Base-by-base conservation (phyloP, 2,888 invertebrate genomes). In the Pilophorus perplexus region DNA sequence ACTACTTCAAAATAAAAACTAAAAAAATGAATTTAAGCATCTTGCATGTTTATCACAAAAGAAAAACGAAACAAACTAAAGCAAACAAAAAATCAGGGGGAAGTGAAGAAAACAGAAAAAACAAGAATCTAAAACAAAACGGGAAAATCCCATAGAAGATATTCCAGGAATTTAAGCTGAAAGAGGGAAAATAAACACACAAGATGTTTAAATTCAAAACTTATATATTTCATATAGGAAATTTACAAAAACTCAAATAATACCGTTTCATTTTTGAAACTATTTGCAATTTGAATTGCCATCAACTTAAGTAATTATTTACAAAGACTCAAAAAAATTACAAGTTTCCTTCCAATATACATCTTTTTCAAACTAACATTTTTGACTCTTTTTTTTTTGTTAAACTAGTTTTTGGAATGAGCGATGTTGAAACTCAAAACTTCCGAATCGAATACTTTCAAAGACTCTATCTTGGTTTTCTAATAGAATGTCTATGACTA, bases 201-300 rank as follows among this genome's bases (percentile, higher is more conserved):
- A 64, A 64, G 64, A 64, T 64, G 64, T 64, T 64, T 52, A 64
- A 64, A 64, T 64, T 64, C 64, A 54, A 54, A 64, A 64, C 46
- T 62, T 62, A 62, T 64, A 64, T 54, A 64, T 64, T 64, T 60
- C 38, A 50, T 52, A 52, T 64, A 64, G 20, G 64, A 52, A 52
- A 52, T 64, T 64, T 64, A 64, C 54, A 64, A 52, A 64, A 64
- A 18, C 50, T 38, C 27, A 64, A 64, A 40, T 27, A 52, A 42
- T 52, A 52, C 10, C 52, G 37, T 64, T 52, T 27, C 38, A 12
- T 64, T 40, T 64, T 52, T n/a, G 37, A 64, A 52, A 52, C n/a
- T n/a, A 40, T 64, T 5, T 12, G 40, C 64, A 52, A 62, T 46
- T 46, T 20, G 18, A 28, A 33, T 62, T 33, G 62, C 27, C 40